These are phyloP conservation scores for Toxotes jaculatrix DNA, from an alignment of 2,113 vertebrate genomes.

Conservation along the genomic window DNA sequence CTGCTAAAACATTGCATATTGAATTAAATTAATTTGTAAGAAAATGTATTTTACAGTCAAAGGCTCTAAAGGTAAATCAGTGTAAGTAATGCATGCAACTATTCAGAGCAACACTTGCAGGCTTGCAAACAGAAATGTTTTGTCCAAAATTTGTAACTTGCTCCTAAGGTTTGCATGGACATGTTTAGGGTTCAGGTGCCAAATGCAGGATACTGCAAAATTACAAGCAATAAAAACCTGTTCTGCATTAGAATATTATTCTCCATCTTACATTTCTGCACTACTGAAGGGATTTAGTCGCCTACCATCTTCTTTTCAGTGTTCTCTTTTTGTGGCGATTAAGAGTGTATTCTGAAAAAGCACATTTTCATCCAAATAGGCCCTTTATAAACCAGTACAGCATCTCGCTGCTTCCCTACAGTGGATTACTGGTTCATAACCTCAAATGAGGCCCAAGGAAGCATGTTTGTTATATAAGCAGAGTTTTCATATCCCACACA, in stretches of 20 bases:
- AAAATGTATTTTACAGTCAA: neutral
- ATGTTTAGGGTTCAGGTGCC: neutral
- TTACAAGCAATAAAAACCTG: neutral
- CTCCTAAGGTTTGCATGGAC: neutral
- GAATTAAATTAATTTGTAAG: conserved; percentile 4
- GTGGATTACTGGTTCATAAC: conserved; percentile 16
- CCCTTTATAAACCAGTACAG: neutral
- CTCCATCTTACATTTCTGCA: neutral
- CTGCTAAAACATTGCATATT: neutral
- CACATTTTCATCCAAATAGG: neutral
- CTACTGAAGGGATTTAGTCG: neutral
- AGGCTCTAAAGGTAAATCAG: neutral
- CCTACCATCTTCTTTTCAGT: too few relatives aligned
- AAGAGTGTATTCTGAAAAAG: neutral
- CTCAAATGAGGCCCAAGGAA: conserved; percentile 5
- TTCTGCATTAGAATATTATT: neutral
- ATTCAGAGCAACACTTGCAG: neutral
- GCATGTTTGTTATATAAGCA: conserved; percentile 5
- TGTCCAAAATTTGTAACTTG: neutral
- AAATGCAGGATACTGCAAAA: neutral
- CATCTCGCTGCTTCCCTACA: neutral
- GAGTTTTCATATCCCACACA: conserved; percentile 10
- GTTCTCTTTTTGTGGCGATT: neutral
- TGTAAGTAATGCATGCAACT: neutral
- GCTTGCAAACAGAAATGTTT: neutral